Percentiles rank a stretch among this genome's conserved stretches.
Evolutionary conservation across 2,888 invertebrate genomes (phyloP).

Genomic region (Dryomyza anilis): DNA sequence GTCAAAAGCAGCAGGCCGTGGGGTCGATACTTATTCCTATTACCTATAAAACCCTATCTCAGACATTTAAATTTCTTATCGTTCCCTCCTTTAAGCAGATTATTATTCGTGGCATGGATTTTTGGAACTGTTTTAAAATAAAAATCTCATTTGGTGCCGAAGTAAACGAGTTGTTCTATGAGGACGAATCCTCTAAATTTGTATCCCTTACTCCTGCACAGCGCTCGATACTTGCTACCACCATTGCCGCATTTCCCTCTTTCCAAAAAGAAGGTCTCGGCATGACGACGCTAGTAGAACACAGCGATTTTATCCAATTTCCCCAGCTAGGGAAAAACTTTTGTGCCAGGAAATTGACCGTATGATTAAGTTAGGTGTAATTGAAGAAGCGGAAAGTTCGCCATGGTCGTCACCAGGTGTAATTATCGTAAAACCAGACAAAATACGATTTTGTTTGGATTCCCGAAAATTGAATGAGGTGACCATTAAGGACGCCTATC

Average conservation of each 20-base stretch:
- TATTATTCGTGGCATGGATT: conserved; percentile 12
- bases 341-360: not conserved
- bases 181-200: not conserved
- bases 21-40: not conserved
- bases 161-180: not conserved
- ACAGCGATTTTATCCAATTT: not conserved
- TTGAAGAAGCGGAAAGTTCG: not conserved
- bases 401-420: not conserved
- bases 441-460: conserved; percentile 1
- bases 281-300: not conserved
- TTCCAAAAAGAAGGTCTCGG: not conserved
- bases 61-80: not conserved
- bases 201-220: not conserved
- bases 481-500: conserved; percentile 18
- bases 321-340: not conserved
- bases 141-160: not conserved
- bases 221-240: not conserved
- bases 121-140: conserved; percentile 4
- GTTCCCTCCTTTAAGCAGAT: not conserved
- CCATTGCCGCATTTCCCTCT: not conserved
- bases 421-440: not conserved
- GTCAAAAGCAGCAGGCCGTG: not conserved
- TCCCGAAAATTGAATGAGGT: conserved; percentile 6
- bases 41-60: not conserved
- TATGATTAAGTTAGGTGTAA: not conserved